Conservation (phyloP, 2,888 invertebrate genomes). For the Cheilosia urbana region DNA sequence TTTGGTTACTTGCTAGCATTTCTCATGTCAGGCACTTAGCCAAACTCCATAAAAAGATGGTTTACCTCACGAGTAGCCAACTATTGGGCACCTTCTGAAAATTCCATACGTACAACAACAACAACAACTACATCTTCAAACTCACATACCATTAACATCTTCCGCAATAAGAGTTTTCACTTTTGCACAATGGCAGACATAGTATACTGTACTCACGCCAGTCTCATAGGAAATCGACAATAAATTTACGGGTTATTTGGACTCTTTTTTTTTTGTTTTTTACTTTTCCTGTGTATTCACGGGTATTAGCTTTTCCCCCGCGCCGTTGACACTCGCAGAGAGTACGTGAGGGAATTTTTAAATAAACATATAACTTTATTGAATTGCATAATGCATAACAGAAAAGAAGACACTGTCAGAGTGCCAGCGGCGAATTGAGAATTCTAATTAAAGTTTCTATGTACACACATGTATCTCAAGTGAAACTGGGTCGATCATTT, state of each 20-base stretch:
- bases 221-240: constrained; percentile 39
- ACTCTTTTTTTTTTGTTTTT: constrained; percentile 20
- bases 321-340: constrained; percentile 2
- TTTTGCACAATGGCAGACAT: constrained; percentile 54
- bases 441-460: constrained; percentile 49
- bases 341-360: constrained; percentile 38
- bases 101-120: constrained; percentile 21
- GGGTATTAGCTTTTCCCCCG: background rate
- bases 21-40: constrained; percentile 31
- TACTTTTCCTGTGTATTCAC: background rate
- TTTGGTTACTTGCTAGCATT: constrained; percentile 30
- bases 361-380: background rate
- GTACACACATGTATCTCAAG: background rate
- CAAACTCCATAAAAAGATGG: constrained; percentile 22
- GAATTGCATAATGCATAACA: constrained; percentile 12
- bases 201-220: background rate
- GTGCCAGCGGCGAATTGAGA: constrained; percentile 26
- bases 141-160: constrained; percentile 42
- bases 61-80: constrained; percentile 42
- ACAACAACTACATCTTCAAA: background rate
- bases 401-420: constrained; percentile 21
- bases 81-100: constrained; percentile 50
- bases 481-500: constrained; percentile 63
- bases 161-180: constrained; percentile 70
- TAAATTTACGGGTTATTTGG: constrained; percentile 47